Conservation (phyloP, 2,113 vertebrate genomes). For the Seriola quinqueradiata region DNA sequence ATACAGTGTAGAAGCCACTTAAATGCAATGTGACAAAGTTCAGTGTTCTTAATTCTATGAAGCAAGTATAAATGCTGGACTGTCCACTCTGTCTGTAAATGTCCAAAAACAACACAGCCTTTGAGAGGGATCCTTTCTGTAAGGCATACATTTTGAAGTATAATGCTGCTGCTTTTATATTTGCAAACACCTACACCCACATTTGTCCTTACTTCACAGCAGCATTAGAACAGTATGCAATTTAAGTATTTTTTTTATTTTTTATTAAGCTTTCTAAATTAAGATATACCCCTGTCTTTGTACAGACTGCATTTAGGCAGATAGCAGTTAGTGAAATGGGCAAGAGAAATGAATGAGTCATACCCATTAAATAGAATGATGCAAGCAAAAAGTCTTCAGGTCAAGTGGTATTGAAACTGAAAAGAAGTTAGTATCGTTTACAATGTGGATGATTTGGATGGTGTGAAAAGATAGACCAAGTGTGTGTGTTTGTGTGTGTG, state of each 20-base stretch:
- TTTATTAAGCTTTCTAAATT: conserved; percentile 42
- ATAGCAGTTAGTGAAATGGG: conserved; percentile 88
- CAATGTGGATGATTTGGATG: conserved; percentile 38
- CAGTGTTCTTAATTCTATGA: conserved; percentile 1
- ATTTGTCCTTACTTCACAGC: conserved; percentile 37
- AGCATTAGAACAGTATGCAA: conserved; percentile 22
- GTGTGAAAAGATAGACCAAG: conserved; percentile 28
- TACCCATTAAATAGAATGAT: conserved; percentile 45
- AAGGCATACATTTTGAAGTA: not conserved
- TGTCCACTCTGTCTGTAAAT: not conserved
- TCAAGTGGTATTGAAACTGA: conserved; percentile 41
- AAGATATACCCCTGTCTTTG: conserved; percentile 43
- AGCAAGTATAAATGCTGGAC: not conserved
- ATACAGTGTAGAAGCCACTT: conserved; percentile 62
- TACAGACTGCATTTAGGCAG: conserved; percentile 35
- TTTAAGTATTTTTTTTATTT: conserved; percentile 24
- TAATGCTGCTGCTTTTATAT: conserved; percentile 8
- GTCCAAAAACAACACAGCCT: conserved; percentile 6
- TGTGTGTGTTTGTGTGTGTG: conserved; percentile 18
- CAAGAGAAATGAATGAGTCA: conserved; percentile 65
- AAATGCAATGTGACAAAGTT: conserved; percentile 51
- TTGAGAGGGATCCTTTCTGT: conserved; percentile 1
- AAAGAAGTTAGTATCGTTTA: conserved; percentile 48
- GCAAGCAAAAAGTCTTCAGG: conserved; percentile 43
- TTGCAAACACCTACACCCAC: conserved; percentile 17